These are phyloP conservation scores for Kryptopterus vitreolus DNA, from an alignment of 2,797 vertebrate species.

Conservation along the genomic window DNA sequence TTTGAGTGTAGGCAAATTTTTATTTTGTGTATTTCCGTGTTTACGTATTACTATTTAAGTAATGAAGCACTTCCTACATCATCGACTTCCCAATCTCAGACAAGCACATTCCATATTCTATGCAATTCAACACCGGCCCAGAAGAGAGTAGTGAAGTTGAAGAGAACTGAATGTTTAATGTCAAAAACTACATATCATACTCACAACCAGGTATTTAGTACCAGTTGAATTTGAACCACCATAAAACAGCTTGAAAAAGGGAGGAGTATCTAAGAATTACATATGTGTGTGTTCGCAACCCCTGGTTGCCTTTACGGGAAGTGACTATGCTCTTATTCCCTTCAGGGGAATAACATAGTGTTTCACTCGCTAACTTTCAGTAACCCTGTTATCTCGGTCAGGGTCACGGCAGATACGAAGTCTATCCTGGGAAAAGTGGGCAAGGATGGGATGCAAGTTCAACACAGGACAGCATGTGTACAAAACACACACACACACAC, in stretches of 20 bases:
- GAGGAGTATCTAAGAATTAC: background rate
- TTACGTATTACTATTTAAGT: too few species aligned
- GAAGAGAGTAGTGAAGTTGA: too few species aligned
- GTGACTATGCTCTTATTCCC: background rate
- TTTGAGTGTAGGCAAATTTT: too few species aligned
- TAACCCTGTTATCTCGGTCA: background rate
- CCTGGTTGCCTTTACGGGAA: background rate
- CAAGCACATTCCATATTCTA: too few species aligned
- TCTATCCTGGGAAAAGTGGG: background rate
- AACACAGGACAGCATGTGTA: background rate
- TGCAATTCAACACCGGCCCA: too few species aligned
- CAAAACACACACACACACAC: background rate
- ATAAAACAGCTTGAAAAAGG: constrained; percentile 2
- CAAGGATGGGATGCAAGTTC: background rate
- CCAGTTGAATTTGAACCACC: background rate
- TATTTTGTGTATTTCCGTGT: too few species aligned
- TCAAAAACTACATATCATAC: too few species aligned
- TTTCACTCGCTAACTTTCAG: background rate
- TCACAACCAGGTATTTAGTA: background rate
- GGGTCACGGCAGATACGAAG: background rate
- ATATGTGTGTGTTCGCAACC: background rate
- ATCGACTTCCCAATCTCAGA: too few species aligned
- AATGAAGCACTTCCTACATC: too few species aligned
- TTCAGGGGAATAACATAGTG: background rate
- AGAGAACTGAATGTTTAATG: too few species aligned